Percentiles rank a stretch among this genome's conserved stretches.
Conservation (phyloP, 2,113 vertebrate genomes). For the Misgurnus mizolepis region DNA sequence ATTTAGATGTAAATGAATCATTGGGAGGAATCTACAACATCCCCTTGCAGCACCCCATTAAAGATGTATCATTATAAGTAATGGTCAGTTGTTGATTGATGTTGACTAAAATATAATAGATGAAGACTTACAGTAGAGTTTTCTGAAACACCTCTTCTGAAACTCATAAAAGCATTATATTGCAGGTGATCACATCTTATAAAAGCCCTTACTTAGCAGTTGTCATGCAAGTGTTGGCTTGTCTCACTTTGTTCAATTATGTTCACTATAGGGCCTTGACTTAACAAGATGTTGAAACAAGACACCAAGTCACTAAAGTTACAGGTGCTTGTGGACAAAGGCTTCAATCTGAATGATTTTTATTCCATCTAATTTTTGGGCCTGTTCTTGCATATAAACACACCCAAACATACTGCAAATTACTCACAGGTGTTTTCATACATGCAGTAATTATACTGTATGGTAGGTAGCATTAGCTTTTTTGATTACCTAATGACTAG, state of each 20-base stretch:
- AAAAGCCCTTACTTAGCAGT: neutral
- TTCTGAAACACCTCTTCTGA: conserved; percentile 6
- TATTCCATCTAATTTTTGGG: neutral
- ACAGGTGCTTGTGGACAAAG: neutral
- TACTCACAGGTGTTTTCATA: neutral
- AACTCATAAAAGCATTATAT: neutral
- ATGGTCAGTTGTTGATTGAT: neutral
- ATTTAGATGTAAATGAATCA: neutral
- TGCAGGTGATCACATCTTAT: neutral
- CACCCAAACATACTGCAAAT: no score
- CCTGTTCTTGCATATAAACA: neutral
- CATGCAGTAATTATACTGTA: neutral
- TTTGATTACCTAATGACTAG: conserved; percentile 47
- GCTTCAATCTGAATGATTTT: neutral
- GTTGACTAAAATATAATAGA: neutral
- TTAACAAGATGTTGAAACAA: neutral
- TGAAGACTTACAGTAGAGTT: neutral
- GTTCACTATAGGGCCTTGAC: neutral
- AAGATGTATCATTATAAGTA: neutral
- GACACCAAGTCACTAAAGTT: neutral
- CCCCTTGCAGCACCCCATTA: neutral
- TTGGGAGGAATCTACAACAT: neutral
- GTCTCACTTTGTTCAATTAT: neutral
- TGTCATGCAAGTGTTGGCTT: neutral
- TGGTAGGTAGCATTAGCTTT: neutral